Percentiles rank a stretch among this genome's conserved stretches.
Conservation (phyloP, 2,797 vertebrate species). For the Carcharodon carcharias region DNA sequence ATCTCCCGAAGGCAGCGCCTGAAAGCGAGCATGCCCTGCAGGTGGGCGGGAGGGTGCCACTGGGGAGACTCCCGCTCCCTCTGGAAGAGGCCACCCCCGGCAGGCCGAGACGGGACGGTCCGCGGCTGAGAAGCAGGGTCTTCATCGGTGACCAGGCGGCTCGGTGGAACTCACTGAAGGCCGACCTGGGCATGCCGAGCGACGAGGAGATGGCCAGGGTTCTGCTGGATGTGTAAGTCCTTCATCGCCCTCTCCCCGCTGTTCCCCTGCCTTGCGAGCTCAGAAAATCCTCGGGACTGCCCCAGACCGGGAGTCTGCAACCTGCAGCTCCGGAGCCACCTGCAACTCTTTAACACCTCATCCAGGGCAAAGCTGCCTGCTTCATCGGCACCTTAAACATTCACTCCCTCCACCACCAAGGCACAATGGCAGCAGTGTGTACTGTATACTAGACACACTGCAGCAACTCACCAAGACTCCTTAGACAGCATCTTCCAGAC, state of each 20-base stretch:
- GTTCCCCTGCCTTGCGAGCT: neutral
- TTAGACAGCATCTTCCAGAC: no score
- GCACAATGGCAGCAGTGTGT: no score
- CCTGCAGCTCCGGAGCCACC: no score
- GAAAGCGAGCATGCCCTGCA: neutral
- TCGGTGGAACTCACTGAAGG: neutral
- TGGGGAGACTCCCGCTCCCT: neutral
- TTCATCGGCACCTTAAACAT: no score
- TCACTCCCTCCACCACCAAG: no score
- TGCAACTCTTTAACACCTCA: no score
- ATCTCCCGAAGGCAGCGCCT: neutral
- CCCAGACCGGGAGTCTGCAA: neutral
- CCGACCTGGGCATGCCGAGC: neutral
- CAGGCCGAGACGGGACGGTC: neutral
- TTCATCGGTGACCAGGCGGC: neutral
- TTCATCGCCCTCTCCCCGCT: neutral
- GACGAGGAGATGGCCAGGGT: conserved; percentile 19
- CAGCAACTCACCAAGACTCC: no score
- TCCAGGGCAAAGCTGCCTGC: no score
- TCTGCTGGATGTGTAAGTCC: conserved; percentile 2
- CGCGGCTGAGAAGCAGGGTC: neutral
- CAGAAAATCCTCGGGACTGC: neutral
- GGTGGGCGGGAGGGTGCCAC: neutral
- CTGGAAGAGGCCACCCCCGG: neutral
- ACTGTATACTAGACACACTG: no score